Conservation (phyloP, 2,113 vertebrate species). For the Centrocercus urophasianus region DNA sequence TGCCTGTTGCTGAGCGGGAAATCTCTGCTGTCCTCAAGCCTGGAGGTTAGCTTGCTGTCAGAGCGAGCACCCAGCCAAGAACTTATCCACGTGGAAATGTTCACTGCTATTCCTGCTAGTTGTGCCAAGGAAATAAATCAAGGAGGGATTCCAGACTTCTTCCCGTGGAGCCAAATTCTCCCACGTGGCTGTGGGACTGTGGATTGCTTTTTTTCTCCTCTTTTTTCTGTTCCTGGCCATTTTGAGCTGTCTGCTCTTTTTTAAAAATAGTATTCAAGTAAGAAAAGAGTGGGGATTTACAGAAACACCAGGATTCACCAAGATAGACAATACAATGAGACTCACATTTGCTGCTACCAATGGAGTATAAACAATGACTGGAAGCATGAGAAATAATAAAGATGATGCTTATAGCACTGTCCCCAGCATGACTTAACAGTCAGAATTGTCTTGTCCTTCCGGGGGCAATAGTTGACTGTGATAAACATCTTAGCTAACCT, state of each 20-base stretch:
- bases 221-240: background rate
- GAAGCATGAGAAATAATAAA: background rate
- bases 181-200: background rate
- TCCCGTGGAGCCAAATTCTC: background rate
- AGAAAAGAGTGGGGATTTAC: background rate
- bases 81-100: background rate
- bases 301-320: background rate
- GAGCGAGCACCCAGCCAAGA: rapidly evolving
- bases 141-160: background rate
- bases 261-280: background rate
- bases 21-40: background rate
- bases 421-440: background rate
- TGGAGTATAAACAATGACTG: background rate
- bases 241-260: background rate
- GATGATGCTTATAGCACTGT: background rate
- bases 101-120: background rate
- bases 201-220: rapidly evolving
- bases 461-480: background rate
- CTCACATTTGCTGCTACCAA: background rate
- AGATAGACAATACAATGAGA: background rate
- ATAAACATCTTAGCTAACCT: background rate
- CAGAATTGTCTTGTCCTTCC: background rate
- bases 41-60: background rate
- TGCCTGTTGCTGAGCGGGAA: background rate
- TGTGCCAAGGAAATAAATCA: background rate